These are phyloP conservation scores for Agrenia bidenticulata DNA, from an alignment of 2,888 invertebrate species.

Conservation along the genomic window DNA sequence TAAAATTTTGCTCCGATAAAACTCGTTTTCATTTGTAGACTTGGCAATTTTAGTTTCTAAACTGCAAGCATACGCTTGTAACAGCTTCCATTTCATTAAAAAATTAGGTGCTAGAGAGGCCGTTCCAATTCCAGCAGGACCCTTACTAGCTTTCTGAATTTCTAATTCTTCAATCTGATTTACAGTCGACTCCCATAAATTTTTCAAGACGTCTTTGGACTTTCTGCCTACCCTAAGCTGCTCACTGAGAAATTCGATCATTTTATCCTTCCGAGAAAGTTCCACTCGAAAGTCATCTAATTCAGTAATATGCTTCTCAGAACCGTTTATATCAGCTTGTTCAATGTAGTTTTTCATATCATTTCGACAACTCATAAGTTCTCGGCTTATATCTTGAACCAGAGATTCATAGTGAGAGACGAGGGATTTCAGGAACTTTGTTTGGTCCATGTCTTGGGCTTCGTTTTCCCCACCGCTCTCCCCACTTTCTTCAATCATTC, in stretches of 20 bases:
- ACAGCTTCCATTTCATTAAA: constrained; percentile 16
- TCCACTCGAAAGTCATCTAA: not conserved
- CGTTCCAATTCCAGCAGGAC: not conserved
- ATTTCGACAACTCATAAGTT: constrained; percentile 5
- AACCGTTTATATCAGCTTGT: too few relatives aligned
- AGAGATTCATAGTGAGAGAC: constrained; percentile 29
- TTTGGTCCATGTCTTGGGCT: not conserved
- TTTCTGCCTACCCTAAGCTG: constrained; percentile 20
- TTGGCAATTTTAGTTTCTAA: constrained; percentile 26
- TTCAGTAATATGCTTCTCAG: too few relatives aligned
- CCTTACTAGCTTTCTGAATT: constrained; percentile 2
- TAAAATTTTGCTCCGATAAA: constrained; percentile 29
- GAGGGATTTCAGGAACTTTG: constrained; percentile 13
- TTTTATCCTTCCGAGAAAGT: not conserved
- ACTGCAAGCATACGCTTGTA: constrained; percentile 19
- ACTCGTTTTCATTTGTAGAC: constrained; percentile 20
- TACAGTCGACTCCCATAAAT: constrained; percentile 26
- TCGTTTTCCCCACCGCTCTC: not conserved
- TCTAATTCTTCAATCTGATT: constrained; percentile 32
- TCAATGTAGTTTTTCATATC: too few relatives aligned
- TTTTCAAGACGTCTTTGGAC: constrained; percentile 19
- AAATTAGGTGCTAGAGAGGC: constrained; percentile 8
- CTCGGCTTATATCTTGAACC: constrained; percentile 31
- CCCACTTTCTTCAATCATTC: too few relatives aligned
- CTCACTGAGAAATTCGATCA: constrained; percentile 18